A percentile compares a stretch with the other conserved stretches of the same genome.
phyloP scores from a whole-genome alignment of 1,140 invertebrate species.

The Lordiphosa clarofinis region DNA sequence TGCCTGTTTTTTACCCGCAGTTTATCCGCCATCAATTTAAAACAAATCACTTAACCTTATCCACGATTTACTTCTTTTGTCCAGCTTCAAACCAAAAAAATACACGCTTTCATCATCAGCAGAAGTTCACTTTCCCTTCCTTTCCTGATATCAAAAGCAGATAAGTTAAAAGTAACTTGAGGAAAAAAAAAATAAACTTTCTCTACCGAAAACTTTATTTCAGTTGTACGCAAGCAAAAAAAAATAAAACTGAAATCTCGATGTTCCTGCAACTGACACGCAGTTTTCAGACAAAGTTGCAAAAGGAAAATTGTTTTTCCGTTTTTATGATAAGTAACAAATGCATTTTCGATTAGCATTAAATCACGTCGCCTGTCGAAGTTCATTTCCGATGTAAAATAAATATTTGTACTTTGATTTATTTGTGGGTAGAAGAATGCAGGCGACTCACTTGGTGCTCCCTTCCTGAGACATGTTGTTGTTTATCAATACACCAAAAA shows the following conservation, averaged over 20 bases:
- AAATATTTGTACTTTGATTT: conserved; percentile 60
- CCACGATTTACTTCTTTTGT: conserved; percentile 28
- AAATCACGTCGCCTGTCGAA: conserved; percentile 57
- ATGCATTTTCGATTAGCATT: conserved; percentile 73
- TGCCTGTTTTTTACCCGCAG: background rate
- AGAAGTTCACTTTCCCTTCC: background rate
- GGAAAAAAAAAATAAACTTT: conserved; percentile 43
- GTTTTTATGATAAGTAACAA: conserved; percentile 42
- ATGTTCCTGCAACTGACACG: conserved; percentile 47
- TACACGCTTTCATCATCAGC: conserved; percentile 54
- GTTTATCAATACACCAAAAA: background rate
- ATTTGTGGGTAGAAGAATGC: conserved; percentile 14
- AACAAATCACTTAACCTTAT: conserved; percentile 14
- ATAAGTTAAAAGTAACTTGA: conserved; percentile 48
- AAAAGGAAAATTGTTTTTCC: conserved; percentile 12
- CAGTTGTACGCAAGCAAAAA: conserved; percentile 19
- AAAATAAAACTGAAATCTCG: conserved; percentile 11
- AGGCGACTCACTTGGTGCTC: conserved; percentile 7
- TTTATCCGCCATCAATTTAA: conserved; percentile 1
- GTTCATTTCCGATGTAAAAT: conserved; percentile 59
- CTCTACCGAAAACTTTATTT: conserved; percentile 41
- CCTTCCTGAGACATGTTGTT: background rate
- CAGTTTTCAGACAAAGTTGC: conserved; percentile 40
- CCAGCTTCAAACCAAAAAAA: conserved; percentile 1
- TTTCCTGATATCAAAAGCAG: conserved; percentile 49